Conservation (phyloP, 2,113 vertebrate genomes). For the Calcarius ornatus region DNA sequence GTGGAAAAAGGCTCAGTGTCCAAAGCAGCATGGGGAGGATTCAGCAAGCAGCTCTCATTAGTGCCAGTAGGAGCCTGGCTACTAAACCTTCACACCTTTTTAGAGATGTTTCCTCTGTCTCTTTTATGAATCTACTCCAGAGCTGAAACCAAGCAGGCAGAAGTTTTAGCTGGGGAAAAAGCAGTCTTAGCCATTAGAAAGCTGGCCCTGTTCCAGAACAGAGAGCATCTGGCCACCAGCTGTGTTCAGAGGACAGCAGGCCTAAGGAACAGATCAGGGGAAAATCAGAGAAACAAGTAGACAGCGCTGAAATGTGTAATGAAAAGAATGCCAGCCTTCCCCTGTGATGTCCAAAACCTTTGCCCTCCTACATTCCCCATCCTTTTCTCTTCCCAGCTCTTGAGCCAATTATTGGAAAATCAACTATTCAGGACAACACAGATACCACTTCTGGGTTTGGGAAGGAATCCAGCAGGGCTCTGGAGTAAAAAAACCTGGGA, state of each 20-base stretch:
- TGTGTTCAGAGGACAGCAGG: slow-evolving; percentile 12
- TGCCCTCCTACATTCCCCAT: neutral
- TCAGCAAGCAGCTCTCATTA: neutral
- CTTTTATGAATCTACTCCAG: neutral
- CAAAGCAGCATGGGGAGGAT: neutral
- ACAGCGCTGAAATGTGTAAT: neutral
- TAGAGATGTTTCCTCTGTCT: slow-evolving; percentile 2
- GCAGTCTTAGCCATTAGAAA: neutral
- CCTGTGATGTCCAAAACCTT: slow-evolving; percentile 14
- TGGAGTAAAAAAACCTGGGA: neutral
- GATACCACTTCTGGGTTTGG: neutral
- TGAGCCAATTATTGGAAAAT: neutral
- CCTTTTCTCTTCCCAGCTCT: neutral
- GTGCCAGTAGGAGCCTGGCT: neutral
- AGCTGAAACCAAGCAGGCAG: neutral
- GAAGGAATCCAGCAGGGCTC: neutral
- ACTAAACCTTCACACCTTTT: slow-evolving; percentile 22
- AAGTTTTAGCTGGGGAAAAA: neutral
- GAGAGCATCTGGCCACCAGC: slow-evolving; percentile 43
- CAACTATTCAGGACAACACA: neutral
- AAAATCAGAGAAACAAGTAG: neutral
- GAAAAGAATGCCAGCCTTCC: neutral
- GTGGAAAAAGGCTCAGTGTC: neutral
- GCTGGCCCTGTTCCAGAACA: neutral
- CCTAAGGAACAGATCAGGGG: neutral